phyloP scores from a whole-genome alignment of 1,140 invertebrate genomes.

The Drosophila rufa region DNA sequence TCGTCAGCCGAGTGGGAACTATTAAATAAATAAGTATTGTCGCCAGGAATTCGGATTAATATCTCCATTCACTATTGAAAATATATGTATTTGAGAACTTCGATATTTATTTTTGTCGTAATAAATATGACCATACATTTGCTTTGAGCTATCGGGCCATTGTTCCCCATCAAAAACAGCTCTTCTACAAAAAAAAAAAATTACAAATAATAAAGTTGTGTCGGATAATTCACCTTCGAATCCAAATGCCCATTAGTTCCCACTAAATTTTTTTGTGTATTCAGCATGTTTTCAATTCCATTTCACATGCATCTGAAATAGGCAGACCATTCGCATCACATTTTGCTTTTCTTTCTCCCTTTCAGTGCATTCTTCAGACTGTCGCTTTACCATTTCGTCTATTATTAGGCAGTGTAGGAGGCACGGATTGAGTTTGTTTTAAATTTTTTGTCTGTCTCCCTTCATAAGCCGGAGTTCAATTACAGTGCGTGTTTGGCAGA shows the following conservation, averaged over 20 bases:
- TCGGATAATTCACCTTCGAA: no score
- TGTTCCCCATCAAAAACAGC: no score
- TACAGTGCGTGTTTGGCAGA: conserved; percentile 35
- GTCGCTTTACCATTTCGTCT: conserved; percentile 46
- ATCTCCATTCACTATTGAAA: no score
- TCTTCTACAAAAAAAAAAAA: no score
- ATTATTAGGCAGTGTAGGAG: conserved; percentile 47
- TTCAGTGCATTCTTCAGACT: conserved; percentile 21
- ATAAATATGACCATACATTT: no score
- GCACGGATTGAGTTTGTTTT: conserved; percentile 39
- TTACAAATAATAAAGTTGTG: no score
- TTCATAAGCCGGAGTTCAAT: conserved; percentile 42
- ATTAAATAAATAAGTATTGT: background rate
- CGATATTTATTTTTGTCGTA: no score
- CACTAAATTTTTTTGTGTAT: conserved; percentile 16
- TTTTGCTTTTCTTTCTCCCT: conserved; percentile 27
- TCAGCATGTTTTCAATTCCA: conserved; percentile 55
- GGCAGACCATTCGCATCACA: conserved; percentile 22
- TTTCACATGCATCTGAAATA: conserved; percentile 35
- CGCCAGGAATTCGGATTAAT: no score
- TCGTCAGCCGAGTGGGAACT: no score
- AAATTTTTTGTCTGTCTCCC: background rate
- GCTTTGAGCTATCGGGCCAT: no score
- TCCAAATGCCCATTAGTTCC: background rate
- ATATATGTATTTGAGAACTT: no score